These are phyloP conservation scores for Cherax destructor DNA, from an alignment of 1,140 invertebrate genomes.

Conservation along the genomic window DNA sequence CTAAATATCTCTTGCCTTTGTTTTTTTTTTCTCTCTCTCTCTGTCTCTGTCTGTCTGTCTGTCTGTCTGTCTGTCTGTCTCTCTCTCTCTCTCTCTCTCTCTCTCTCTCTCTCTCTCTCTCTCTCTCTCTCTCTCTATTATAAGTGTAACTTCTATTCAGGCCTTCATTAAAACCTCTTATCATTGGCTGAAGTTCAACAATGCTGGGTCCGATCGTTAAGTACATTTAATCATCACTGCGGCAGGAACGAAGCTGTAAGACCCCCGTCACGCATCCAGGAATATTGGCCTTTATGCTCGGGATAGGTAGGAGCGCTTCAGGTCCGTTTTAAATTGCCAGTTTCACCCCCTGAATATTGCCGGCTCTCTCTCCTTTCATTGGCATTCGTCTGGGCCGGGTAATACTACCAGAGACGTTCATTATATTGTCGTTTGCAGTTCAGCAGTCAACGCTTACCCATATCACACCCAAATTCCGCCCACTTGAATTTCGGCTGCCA, in stretches of 20 bases:
- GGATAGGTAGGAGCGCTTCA: not conserved
- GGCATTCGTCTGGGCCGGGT: not conserved
- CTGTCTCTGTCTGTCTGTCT: not conserved
- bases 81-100: not conserved
- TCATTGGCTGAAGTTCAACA: conserved; percentile 45
- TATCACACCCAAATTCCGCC: no score
- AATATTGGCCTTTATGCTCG: not conserved
- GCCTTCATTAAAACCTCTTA: conserved; percentile 39
- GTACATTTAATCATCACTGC: conserved; percentile 32
- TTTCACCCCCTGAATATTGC: not conserved
- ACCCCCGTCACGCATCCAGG: not conserved
- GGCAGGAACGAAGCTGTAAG: not conserved
- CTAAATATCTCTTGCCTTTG: no score
- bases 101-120: not conserved
- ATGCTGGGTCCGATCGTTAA: conserved; percentile 35
- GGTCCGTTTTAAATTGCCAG: not conserved
- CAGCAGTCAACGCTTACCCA: not conserved
- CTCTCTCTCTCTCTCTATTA: no score
- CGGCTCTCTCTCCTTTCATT: not conserved
- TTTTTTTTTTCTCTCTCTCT: not conserved
- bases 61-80: not conserved
- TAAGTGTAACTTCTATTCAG: conserved; percentile 1
- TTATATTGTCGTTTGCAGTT: conserved; percentile 9
- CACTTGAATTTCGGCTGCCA: no score
- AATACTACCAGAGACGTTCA: not conserved